Evolutionary conservation across 1,140 invertebrate genomes (phyloP).

Genomic region (Lineus longissimus): DNA sequence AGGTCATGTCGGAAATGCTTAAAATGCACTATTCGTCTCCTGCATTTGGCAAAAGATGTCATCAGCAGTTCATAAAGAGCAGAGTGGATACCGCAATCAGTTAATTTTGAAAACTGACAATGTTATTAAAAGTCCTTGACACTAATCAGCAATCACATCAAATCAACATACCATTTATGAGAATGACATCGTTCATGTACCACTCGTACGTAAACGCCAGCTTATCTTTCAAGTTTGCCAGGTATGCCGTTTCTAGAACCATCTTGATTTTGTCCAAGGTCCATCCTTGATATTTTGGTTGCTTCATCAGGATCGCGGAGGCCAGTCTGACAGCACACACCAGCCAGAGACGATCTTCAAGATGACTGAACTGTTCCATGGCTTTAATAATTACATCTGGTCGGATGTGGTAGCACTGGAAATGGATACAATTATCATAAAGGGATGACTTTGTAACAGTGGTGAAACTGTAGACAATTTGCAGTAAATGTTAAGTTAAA

Average conservation of each 20-base stretch:
- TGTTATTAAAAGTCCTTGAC: not conserved
- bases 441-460: too few species aligned
- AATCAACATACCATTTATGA: constrained; percentile 33
- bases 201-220: constrained; percentile 28
- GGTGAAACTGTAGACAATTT: too few species aligned
- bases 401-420: too few species aligned
- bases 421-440: too few species aligned
- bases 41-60: not conserved
- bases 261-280: constrained; percentile 40
- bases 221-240: constrained; percentile 20
- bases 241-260: constrained; percentile 36
- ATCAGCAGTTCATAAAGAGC: not conserved
- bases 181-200: constrained; percentile 38
- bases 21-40: not conserved
- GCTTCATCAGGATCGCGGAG: constrained; percentile 33
- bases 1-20: not conserved
- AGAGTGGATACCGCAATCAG: too few species aligned
- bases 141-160: too few species aligned
- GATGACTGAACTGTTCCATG: not conserved
- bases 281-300: constrained; percentile 39
- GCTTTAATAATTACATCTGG: not conserved
- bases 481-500: too few species aligned
- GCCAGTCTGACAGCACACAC: constrained; percentile 41
- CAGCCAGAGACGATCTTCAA: constrained; percentile 42
- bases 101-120: constrained; percentile 3